Base-by-base conservation (phyloP, 2,113 vertebrate genomes). In the Oriolus oriolus region DNA sequence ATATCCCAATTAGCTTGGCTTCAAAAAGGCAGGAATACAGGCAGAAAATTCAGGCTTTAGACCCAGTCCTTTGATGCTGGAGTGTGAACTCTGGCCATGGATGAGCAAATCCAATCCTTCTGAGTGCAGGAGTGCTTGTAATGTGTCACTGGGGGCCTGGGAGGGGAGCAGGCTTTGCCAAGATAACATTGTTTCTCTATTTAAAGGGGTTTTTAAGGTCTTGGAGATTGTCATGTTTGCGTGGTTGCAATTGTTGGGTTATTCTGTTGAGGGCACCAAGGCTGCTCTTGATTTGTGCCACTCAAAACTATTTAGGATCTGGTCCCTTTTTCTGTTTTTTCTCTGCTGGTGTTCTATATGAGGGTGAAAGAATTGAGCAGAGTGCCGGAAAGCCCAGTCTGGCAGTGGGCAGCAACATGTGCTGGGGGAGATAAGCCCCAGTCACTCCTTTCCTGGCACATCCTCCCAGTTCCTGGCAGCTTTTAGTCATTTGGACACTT, bases 401-500 rank as follows among this genome's bases (percentile, higher is more conserved):
- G 92, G 87, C 86, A 50, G 35, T 11, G 56, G 23, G 16, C 90
- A 89, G 88, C 52, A 66, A 2, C 96, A 35, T 59, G 0, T 88
- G 90, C 33, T 54, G 57, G 47, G 56, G 52, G 39, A 95, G 82
- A 95, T 95, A 83, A 95, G 75, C 35, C 75, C 30, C 80, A 71
- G 61, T 5, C 83, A 1, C 61, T 93, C 59, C 63, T 89, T 24
- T 77, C 20, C 76, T 96, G 95, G 88, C 86, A 68, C 64, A 20
- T 33, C 78, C 60, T 82, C 60, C 61, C 33, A 5, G 65, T 16
- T 90, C 75, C 89, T 95, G 95, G 86, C 91, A 95, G 86, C 89
- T 52, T 5, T 10, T 3, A 15, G 63, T 41, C 79, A 6, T 86
- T 73, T 71, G 65, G 66, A 57, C 66, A 13, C 63, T 73, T 90